Conservation (phyloP, 2,113 vertebrate species). For the Muntiacus reevesi region DNA sequence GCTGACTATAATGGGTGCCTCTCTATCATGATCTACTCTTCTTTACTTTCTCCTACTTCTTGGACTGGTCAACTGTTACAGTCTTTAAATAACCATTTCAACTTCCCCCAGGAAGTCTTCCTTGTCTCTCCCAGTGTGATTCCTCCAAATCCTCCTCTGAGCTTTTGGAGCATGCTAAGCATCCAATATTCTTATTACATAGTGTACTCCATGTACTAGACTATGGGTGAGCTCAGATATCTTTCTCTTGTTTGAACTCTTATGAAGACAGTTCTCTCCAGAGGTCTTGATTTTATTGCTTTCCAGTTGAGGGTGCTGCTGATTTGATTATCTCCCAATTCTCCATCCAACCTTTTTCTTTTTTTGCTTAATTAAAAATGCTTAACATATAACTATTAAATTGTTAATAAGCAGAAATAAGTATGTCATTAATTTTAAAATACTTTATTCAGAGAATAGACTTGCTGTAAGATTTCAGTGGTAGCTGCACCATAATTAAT, state of each 20-base stretch:
- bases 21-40: background rate
- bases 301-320: constrained; percentile 50
- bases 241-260: background rate
- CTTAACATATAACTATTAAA: constrained; percentile 69
- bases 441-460: constrained; percentile 64
- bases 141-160: background rate
- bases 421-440: constrained; percentile 72
- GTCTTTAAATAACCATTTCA: background rate
- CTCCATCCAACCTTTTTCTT: background rate
- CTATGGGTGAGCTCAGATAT: background rate
- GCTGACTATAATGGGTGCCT: background rate
- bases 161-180: background rate
- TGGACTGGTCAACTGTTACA: background rate
- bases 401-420: constrained; percentile 75
- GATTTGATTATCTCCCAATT: constrained; percentile 24
- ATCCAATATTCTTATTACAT: background rate
- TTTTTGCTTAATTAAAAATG: constrained; percentile 65
- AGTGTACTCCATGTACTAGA: background rate
- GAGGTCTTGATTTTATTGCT: background rate
- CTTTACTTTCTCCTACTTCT: background rate
- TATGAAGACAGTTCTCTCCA: background rate
- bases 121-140: background rate
- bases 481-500: constrained; percentile 65
- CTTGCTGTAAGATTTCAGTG: constrained; percentile 60
- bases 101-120: background rate